Conservation (phyloP, 1,140 invertebrate genomes). For the Parapsyche elsis region DNA sequence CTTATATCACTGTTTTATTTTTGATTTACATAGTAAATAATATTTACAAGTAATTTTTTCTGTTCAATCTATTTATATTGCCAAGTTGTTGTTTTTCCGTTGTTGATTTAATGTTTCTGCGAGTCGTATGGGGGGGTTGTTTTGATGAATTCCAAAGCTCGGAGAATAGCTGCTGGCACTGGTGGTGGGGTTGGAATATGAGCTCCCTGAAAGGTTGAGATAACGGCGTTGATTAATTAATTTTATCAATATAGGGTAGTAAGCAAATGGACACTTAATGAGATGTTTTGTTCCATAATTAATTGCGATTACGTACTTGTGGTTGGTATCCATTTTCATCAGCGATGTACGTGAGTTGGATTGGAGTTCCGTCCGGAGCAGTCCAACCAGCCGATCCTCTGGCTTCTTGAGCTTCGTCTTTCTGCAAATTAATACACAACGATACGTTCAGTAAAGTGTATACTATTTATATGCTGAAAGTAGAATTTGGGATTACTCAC, state of each 20-base stretch:
- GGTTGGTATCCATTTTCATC: conserved; percentile 72
- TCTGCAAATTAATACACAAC: conserved; percentile 54
- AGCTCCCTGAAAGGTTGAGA: conserved; percentile 58
- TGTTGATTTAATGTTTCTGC: conserved; percentile 1
- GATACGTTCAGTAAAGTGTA: background rate
- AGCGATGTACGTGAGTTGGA: conserved; percentile 67
- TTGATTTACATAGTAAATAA: background rate
- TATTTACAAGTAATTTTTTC: background rate
- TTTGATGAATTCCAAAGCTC: conserved; percentile 66
- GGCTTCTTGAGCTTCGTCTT: conserved; percentile 61
- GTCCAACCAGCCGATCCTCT: conserved; percentile 68
- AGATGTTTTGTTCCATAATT: too few relatives aligned
- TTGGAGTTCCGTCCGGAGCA: conserved; percentile 63
- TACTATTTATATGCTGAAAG: background rate
- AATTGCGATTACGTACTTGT: conserved; percentile 57
- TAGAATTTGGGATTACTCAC: background rate
- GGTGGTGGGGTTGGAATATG: conserved; percentile 67
- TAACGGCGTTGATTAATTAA: too few relatives aligned
- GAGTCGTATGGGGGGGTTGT: conserved; percentile 58
- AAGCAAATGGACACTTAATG: too few relatives aligned
- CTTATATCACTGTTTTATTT: background rate
- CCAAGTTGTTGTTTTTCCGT: background rate
- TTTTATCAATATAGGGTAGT: too few relatives aligned
- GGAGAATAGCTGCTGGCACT: conserved; percentile 68
- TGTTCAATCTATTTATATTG: conserved; percentile 1